Evolutionary conservation across 2,888 invertebrate genomes (phyloP).

Genomic region (Euzetes globulus): DNA sequence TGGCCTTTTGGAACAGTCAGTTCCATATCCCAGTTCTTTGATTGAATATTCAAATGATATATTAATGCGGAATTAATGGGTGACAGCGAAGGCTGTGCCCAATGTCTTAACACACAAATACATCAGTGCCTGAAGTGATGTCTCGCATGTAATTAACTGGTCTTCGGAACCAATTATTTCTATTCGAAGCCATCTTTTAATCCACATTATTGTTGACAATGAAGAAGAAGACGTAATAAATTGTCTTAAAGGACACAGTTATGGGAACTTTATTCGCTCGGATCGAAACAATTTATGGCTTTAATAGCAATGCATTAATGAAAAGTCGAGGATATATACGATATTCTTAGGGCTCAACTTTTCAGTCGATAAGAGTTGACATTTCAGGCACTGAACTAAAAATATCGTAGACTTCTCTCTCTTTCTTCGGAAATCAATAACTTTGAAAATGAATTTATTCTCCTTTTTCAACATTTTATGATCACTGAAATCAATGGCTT

Average conservation of each 20-base stretch:
- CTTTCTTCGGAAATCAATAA: background rate
- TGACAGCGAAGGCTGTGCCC: no score
- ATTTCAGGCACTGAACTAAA: background rate
- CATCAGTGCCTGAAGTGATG: no score
- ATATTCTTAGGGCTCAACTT: background rate
- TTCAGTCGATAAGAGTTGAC: conserved; percentile 3
- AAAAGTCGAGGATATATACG: background rate
- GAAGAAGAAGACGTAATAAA: background rate
- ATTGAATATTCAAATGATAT: no score
- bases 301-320: background rate
- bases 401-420: background rate
- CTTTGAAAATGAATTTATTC: background rate
- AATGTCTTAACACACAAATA: no score
- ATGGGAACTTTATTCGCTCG: background rate
- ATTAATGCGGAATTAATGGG: no score
- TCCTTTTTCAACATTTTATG: background rate
- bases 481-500: background rate
- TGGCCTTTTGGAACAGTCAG: no score
- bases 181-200: background rate
- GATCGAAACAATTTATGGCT: background rate
- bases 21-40: no score
- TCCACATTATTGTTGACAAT: background rate
- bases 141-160: no score
- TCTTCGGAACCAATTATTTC: no score
- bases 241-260: background rate